Evolutionary conservation across 1,140 invertebrate genomes (phyloP), one percentile per base, ranked within the genome.

Genomic region (Apis dorsata): DNA sequence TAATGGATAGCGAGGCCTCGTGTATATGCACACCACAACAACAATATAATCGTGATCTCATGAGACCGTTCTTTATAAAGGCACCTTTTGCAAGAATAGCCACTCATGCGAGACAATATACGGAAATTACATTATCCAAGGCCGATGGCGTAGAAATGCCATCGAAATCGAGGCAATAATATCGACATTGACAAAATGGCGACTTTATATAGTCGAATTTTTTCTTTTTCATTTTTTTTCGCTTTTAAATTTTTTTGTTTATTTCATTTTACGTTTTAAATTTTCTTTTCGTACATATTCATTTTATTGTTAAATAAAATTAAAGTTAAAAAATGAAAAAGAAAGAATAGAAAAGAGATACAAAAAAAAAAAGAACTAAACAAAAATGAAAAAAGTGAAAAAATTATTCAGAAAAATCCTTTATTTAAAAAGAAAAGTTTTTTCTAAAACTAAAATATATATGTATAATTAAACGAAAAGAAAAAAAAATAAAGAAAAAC

Each of bases 1-100:
- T 91, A 91, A 91, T 88, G 89, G 88, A 90, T 90, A 85, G 88
- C 83, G 65, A 76, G 62, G 55, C 63, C 79, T 84, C 51, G 13
- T 68, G 63, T 74, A 65, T 75, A 59, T 63, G 68, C 79, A 83
- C 79, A 79, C 49, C 51, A 44, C 60, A 71, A 85, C 84, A 91
- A 91, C 90, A 91, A 90, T 91, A 89, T 91, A 91, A 91, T 91
- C 88, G 89, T 88, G 90, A 90, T 91, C 74, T 82, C 79, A 71
- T 75, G 72, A 74, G 86, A 75, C 63, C 66, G 69, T 60, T 85
- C 79, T 86, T 79, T 76, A 77, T 86, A 83, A 85, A 86, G 78
- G 71, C 60, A 77, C 5, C 63, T 89, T 89, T 87, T 79, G 71
- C 73, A 72, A 79, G 79, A 88, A 87, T 68, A 75, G 62, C 34